These are phyloP conservation scores for Suillia variegata DNA, from an alignment of 2,888 invertebrate species.

Conservation along the genomic window DNA sequence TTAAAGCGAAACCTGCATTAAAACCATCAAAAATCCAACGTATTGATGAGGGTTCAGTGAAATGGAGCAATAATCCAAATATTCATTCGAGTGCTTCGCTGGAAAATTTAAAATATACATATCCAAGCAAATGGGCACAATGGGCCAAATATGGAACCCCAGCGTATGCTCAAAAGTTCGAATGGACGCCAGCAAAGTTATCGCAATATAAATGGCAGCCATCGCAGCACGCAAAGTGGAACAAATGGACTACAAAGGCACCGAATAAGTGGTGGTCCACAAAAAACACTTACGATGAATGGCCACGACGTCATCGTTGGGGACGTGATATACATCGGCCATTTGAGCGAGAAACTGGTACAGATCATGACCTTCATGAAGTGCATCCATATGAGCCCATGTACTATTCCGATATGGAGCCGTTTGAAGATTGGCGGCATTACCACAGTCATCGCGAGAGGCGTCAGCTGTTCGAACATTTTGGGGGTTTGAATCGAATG, in stretches of 20 bases:
- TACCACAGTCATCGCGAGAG: constrained; percentile 53
- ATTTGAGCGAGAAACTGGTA: background rate
- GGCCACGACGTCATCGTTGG: constrained; percentile 32
- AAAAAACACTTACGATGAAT: background rate
- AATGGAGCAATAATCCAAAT: constrained; percentile 25
- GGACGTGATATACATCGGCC: background rate
- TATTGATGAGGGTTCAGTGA: constrained; percentile 35
- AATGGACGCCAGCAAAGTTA: constrained; percentile 37
- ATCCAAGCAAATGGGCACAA: constrained; percentile 39
- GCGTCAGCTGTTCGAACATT: constrained; percentile 49
- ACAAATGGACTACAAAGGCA: constrained; percentile 40
- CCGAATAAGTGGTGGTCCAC: constrained; percentile 31
- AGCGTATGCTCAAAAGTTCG: constrained; percentile 30
- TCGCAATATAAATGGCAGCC: constrained; percentile 5
- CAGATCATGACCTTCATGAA: background rate
- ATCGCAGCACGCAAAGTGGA: constrained; percentile 36
- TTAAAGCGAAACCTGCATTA: constrained; percentile 41
- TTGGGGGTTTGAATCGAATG: constrained; percentile 47
- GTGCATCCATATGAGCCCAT: constrained; percentile 14
- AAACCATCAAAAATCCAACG: constrained; percentile 40
- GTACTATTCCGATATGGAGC: constrained; percentile 41
- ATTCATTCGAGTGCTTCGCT: constrained; percentile 6
- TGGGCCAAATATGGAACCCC: constrained; percentile 41
- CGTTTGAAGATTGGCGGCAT: constrained; percentile 37
- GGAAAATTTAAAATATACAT: constrained; percentile 21